Base-by-base conservation (phyloP, 2,797 vertebrate species). In the Aulostomus chinensis region DNA sequence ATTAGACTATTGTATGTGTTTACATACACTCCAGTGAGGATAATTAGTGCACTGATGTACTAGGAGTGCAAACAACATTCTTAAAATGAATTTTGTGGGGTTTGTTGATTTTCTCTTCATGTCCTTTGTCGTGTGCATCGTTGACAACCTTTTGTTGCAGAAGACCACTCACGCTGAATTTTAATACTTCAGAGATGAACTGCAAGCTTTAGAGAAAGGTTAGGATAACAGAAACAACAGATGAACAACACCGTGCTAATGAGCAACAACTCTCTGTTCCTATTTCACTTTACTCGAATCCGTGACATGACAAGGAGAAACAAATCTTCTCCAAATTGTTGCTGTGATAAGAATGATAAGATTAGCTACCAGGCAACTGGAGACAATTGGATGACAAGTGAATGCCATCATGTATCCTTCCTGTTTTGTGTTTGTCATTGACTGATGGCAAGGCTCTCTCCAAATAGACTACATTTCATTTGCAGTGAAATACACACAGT, bases 311-410 rank as follows among this genome's bases (percentile, higher is more conserved):
- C 55, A 67, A 69, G 54, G 69, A 63, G 51, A 77, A 54, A 58
- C 61, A 47, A 0, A 75, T 85, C 80, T 70, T 66, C 68, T 58
- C 68, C 51, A 56, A 78, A 71, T 80, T 73, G 73, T 50, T 48
- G 38, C 52, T 35, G 48, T 71, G n/a, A n/a, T n/a, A n/a, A n/a
- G n/a, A 62, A 83, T 73, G 68, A 85, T 86, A 57, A 73, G 78
- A 84, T 85, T 83, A 85, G 41, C 73, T 73, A 25, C 77, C 50
- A 40, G 35, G 64, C 67, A 62, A 81, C 69, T 73, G 72, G 83
- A 75, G 77, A 63, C 76, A 73, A 74, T 80, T 76, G 75, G 67
- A 82, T 60, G 75, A 68, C 75, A 81, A 68, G 13, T 28, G 69
- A 50, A 78, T 76, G 74, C 49, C 72, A 73, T 64, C 39, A 48